These are phyloP conservation scores for Sebastes fasciatus DNA, from an alignment of 2,113 vertebrate species.

Conservation along the genomic window DNA sequence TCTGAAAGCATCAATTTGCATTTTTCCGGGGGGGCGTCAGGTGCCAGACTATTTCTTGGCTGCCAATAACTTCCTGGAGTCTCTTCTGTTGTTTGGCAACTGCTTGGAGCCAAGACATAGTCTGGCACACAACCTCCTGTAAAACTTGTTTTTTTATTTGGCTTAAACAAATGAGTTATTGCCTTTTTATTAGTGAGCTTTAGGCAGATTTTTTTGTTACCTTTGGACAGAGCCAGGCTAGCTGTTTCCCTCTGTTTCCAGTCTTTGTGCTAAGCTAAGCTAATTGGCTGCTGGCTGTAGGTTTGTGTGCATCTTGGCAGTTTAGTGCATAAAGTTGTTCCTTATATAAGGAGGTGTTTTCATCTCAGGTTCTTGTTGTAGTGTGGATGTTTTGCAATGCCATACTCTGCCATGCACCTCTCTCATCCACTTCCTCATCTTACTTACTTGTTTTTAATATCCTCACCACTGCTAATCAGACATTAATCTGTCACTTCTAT, in stretches of 20 bases:
- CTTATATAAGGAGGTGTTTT: not conserved
- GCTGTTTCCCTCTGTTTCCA: too few relatives aligned
- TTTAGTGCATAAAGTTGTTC: not conserved
- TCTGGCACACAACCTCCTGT: too few relatives aligned
- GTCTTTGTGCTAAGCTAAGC: too few relatives aligned
- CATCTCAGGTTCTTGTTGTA: not conserved
- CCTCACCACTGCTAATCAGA: not conserved
- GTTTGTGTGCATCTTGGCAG: not conserved
- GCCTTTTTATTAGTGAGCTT: too few relatives aligned
- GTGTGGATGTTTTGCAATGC: not conserved
- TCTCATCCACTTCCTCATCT: conserved; percentile 4
- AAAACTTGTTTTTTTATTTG: too few relatives aligned
- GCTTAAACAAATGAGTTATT: too few relatives aligned
- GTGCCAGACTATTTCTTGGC: not conserved
- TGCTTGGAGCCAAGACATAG: too few relatives aligned
- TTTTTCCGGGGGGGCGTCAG: not conserved
- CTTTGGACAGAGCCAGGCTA: too few relatives aligned
- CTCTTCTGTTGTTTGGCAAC: too few relatives aligned
- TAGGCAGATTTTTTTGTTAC: too few relatives aligned
- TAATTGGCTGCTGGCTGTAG: too few relatives aligned
- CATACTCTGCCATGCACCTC: not conserved
- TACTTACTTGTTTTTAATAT: conserved; percentile 2
- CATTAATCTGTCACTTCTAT: not conserved
- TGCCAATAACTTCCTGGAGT: not conserved
- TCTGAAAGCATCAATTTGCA: not conserved